These are phyloP conservation scores for Scaptomyza hsui DNA, from an alignment of 1,140 invertebrate species.

Conservation along the genomic window DNA sequence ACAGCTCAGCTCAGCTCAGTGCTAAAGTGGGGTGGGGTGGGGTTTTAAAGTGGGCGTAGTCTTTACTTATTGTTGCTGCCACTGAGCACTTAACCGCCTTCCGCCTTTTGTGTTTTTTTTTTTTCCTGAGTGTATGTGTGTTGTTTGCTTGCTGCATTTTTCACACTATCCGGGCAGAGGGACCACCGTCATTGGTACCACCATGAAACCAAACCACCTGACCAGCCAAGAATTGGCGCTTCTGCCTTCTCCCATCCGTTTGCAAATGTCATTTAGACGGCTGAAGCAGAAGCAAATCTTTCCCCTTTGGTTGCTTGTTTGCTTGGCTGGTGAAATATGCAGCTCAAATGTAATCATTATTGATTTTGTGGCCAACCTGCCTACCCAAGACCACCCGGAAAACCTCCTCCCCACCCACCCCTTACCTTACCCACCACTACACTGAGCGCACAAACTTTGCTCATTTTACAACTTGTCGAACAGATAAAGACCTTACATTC, in stretches of 20 bases:
- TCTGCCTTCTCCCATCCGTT: constrained; percentile 18
- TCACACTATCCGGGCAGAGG: constrained; percentile 56
- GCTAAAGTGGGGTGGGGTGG: constrained; percentile 21
- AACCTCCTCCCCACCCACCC: not conserved
- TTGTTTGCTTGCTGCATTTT: constrained; percentile 51
- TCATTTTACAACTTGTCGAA: not conserved
- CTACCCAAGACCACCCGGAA: constrained; percentile 20
- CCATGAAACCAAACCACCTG: constrained; percentile 57
- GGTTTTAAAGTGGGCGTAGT: constrained; percentile 55
- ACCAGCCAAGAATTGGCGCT: constrained; percentile 64
- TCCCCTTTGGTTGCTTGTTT: too few relatives aligned
- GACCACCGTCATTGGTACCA: constrained; percentile 9
- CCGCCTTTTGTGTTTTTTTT: constrained; percentile 63
- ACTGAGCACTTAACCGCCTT: constrained; percentile 76
- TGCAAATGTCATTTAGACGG: constrained; percentile 72
- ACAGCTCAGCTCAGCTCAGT: constrained; percentile 20
- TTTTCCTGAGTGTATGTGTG: constrained; percentile 30
- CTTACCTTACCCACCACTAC: constrained; percentile 18
- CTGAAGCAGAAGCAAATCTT: constrained; percentile 30
- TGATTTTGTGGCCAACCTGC: constrained; percentile 75
- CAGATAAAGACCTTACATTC: constrained; percentile 1
- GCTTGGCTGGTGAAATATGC: constrained; percentile 76
- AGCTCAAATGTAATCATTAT: constrained; percentile 82
- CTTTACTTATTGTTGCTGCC: constrained; percentile 58
- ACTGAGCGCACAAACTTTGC: constrained; percentile 18